Percentiles rank a stretch among this genome's conserved stretches.
These are phyloP conservation scores for Callaeas wilsoni DNA, from an alignment of 2,113 vertebrate genomes.

Conservation along the genomic window DNA sequence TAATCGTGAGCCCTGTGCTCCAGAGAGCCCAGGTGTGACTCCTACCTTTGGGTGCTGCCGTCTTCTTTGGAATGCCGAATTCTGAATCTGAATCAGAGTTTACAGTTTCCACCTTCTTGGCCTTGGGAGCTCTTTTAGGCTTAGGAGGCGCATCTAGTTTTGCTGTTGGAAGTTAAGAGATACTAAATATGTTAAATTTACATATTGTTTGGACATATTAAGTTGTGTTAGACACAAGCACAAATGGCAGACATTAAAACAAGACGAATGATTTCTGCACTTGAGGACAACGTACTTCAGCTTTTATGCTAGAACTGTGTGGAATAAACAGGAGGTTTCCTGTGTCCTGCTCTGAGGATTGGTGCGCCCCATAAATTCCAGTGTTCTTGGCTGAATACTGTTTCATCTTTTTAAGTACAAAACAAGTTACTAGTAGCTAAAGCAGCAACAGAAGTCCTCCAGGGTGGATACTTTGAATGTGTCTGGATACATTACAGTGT, in stretches of 20 bases:
- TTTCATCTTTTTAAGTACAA: not conserved
- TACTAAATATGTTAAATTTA: not conserved
- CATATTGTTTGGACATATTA: not conserved
- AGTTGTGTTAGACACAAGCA: not conserved
- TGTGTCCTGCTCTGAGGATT: not conserved
- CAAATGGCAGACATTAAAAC: not conserved
- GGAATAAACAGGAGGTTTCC: not conserved
- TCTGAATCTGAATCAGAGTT: constrained; percentile 95
- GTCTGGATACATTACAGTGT: no score
- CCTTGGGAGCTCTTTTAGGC: constrained; percentile 85
- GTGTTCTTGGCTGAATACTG: not conserved
- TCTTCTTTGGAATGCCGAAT: constrained; percentile 85
- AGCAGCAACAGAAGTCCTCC: not conserved
- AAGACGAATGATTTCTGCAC: not conserved
- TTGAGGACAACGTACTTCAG: not conserved
- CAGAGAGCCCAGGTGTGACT: not conserved
- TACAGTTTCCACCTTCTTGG: constrained; percentile 87
- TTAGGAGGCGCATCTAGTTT: constrained; percentile 82
- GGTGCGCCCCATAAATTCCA: not conserved
- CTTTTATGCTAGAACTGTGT: not conserved
- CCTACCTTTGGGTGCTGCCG: constrained; percentile 81
- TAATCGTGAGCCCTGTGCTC: not conserved
- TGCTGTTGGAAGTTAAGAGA: constrained; percentile 68
- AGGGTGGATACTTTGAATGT: not conserved
- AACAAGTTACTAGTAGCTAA: not conserved